phyloP scores from a whole-genome alignment of 2,888 invertebrate genomes.

The Harpalus rufipes region DNA sequence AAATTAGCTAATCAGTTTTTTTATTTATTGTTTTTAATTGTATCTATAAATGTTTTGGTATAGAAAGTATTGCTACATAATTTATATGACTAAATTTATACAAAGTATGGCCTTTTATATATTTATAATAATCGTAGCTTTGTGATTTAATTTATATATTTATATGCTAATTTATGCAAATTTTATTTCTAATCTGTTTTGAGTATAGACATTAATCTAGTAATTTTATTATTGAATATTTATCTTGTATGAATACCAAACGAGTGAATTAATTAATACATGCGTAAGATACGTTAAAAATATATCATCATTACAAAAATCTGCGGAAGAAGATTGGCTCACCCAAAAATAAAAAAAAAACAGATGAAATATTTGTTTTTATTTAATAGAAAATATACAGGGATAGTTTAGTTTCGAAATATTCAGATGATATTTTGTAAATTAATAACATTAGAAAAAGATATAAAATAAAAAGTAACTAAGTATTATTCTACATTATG shows the following conservation, averaged over 20 bases:
- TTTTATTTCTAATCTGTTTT: slow-evolving; percentile 31
- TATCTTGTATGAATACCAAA: background rate
- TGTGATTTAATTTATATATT: slow-evolving; percentile 39
- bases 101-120: slow-evolving; percentile 28
- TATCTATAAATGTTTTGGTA: slow-evolving; percentile 12
- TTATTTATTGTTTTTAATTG: background rate
- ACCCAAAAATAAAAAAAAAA: no score
- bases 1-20: background rate
- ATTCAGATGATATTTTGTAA: no score
- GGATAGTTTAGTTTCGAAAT: no score
- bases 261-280: no score
- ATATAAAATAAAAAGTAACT: no score
- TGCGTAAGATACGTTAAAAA: background rate
- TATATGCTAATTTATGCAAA: slow-evolving; percentile 48
- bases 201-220: slow-evolving; percentile 34
- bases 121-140: slow-evolving; percentile 17
- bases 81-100: slow-evolving; percentile 22
- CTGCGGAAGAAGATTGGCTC: no score
- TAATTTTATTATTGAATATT: slow-evolving; percentile 31
- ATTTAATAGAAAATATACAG: no score
- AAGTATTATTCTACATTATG: no score
- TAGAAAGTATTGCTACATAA: slow-evolving; percentile 13
- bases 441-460: no score
- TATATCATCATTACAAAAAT: no score
- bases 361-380: no score